Conservation (phyloP, 1,140 invertebrate genomes). For the Zaprionus vittiger region DNA sequence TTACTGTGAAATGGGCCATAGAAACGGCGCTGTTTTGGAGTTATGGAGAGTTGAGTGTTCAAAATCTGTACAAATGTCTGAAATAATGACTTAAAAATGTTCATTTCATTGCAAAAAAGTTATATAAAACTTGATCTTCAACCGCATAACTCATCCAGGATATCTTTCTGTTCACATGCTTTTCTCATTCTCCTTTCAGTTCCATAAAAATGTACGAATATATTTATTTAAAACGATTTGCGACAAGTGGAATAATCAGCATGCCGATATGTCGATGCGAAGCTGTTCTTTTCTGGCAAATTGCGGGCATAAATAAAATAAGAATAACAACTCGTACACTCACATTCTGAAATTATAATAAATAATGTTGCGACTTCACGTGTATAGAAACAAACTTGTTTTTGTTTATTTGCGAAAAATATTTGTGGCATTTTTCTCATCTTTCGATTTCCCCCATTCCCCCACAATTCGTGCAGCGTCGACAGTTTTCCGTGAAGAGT, state of each 20-base stretch:
- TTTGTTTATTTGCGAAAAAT: constrained; percentile 40
- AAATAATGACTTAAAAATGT: no score
- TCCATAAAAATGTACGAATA: constrained; percentile 9
- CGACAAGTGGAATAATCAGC: constrained; percentile 21
- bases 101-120: no score
- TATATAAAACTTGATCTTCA: background rate
- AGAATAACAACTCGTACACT: background rate
- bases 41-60: no score
- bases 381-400: constrained; percentile 1
- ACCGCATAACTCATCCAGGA: background rate
- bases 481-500: constrained; percentile 66
- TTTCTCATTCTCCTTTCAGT: background rate
- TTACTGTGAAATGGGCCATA: no score
- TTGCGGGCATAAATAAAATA: constrained; percentile 8
- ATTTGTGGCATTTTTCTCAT: constrained; percentile 18
- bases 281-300: constrained; percentile 32
- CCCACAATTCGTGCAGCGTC: constrained; percentile 42
- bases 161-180: background rate
- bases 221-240: constrained; percentile 31
- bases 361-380: constrained; percentile 4
- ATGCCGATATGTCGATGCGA: constrained; percentile 24
- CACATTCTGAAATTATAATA: constrained; percentile 20
- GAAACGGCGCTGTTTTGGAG: no score
- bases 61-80: no score
- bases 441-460: background rate